Evolutionary conservation across 1,140 invertebrate species (phyloP), one percentile per base, ranked within the genome.

Genomic region (Drosophila biarmipes): DNA sequence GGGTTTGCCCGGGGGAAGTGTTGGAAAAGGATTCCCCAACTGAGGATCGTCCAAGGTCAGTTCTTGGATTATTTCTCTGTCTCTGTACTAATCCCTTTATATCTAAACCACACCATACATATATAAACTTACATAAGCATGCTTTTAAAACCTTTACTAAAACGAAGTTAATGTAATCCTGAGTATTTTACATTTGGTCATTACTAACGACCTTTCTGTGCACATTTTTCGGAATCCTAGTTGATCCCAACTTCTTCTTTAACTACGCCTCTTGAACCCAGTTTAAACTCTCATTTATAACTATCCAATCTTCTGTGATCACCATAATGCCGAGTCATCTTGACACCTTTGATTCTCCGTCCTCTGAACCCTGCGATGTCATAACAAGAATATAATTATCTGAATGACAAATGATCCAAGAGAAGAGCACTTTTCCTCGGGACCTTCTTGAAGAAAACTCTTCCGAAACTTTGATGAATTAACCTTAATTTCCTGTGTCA

Each of bases 401-500:
- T 19, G 0, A 29, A 73, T 61, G 77, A 86, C 55, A 64, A 85
- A 85, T 86, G 76, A 80, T 40, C 19, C 40, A 24, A 54, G 56
- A 12, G 68, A 61, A 55, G 12, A 55, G 51, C 11, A 34, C 48
- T 56, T 55, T 56, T 24, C 38, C 27, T 40, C n/a, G 14, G n/a
- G 59, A 56, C 57, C 34, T 17, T 38, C 7, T 5, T 3, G 4
- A 21, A 27, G 38, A 57, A 67, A 67, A 27, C 17, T 45, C 31
- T 34, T 35, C 48, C 0, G 1, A 62, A 53, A 54, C 48, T 69
- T 87, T 89, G 74, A 86, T 67, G 64, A 78, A 86, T 82, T 82
- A 82, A 82, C 75, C 69, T 82, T 84, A 87, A 87, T 89, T 87
- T 87, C 62, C 82, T 54, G 82, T 89, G 79, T 89, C 84, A 79